Evolutionary conservation across 2,113 vertebrate species (phyloP).

Genomic region (Phasianus colchicus): DNA sequence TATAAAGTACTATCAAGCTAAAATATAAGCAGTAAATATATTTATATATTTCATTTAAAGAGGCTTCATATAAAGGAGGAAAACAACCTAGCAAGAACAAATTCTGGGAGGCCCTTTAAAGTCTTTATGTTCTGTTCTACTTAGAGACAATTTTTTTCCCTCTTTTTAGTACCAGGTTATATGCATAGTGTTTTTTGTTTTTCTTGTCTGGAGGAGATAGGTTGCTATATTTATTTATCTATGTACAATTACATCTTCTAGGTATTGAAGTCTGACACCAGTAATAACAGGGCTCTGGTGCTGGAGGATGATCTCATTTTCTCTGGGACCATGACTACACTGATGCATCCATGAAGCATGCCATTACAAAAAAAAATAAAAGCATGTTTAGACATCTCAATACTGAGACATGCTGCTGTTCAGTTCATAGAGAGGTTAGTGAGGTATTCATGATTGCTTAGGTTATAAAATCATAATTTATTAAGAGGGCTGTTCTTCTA

Average conservation of each 20-base stretch:
- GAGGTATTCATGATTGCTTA: neutral
- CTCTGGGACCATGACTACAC: neutral
- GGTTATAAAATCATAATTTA: neutral
- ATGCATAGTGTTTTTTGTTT: rapidly evolving
- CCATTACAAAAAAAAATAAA: neutral
- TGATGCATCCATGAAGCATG: neutral
- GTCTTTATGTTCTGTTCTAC: neutral
- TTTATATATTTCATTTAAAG: neutral
- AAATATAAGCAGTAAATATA: neutral
- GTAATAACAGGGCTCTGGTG: neutral
- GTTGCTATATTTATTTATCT: neutral
- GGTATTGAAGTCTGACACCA: neutral
- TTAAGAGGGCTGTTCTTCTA: neutral
- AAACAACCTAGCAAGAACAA: neutral
- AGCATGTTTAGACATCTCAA: neutral
- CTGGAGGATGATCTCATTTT: neutral
- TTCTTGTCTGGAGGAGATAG: neutral
- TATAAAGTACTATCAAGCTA: neutral
- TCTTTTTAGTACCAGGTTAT: neutral
- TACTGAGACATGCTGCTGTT: neutral
- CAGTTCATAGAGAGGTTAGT: neutral
- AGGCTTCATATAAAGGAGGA: neutral
- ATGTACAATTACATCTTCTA: neutral
- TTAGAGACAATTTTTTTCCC: neutral
- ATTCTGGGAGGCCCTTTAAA: neutral